Evolutionary conservation across 2,888 invertebrate genomes (phyloP).

Genomic region (Brachyopa scutellaris): DNA sequence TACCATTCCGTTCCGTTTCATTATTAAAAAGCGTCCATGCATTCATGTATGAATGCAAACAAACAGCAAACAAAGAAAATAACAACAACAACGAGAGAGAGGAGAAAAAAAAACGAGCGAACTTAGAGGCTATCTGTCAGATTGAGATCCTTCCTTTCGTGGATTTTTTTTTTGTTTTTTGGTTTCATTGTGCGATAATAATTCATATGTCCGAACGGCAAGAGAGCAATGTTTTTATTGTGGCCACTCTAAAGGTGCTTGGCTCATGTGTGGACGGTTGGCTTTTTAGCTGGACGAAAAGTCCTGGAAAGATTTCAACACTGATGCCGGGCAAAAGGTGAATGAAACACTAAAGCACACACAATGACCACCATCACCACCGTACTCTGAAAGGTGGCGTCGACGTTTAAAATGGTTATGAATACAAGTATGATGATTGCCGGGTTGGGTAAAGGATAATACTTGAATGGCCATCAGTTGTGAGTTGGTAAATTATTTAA

Average conservation of each 20-base stretch:
- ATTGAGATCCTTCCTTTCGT: slow-evolving; percentile 71
- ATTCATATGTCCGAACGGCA: slow-evolving; percentile 66
- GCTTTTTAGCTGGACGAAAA: slow-evolving; percentile 35
- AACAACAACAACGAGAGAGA: slow-evolving; percentile 61
- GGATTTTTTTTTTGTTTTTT: slow-evolving; percentile 34
- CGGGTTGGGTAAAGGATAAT: slow-evolving; percentile 37
- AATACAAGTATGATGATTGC: slow-evolving; percentile 49
- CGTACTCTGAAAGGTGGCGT: slow-evolving; percentile 58
- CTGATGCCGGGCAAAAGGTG: slow-evolving; percentile 60
- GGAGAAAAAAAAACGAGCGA: slow-evolving; percentile 43
- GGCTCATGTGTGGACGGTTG: slow-evolving; percentile 44
- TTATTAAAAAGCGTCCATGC: slow-evolving; percentile 75
- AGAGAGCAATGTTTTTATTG: slow-evolving; percentile 58
- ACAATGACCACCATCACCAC: slow-evolving; percentile 47
- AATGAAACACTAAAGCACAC: slow-evolving; percentile 54
- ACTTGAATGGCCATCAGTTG: slow-evolving; percentile 41
- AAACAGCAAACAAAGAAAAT: slow-evolving; percentile 72
- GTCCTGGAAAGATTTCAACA: slow-evolving; percentile 57
- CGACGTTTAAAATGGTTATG: slow-evolving; percentile 58
- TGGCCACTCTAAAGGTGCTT: slow-evolving; percentile 72
- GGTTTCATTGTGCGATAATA: slow-evolving; percentile 65
- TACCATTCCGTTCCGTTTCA: slow-evolving; percentile 71
- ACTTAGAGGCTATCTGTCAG: slow-evolving; percentile 70
- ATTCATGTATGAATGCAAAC: slow-evolving; percentile 74
- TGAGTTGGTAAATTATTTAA: slow-evolving; percentile 67